These are phyloP conservation scores for Atta cephalotes DNA, from an alignment of 1,140 invertebrate genomes.

Conservation along the genomic window DNA sequence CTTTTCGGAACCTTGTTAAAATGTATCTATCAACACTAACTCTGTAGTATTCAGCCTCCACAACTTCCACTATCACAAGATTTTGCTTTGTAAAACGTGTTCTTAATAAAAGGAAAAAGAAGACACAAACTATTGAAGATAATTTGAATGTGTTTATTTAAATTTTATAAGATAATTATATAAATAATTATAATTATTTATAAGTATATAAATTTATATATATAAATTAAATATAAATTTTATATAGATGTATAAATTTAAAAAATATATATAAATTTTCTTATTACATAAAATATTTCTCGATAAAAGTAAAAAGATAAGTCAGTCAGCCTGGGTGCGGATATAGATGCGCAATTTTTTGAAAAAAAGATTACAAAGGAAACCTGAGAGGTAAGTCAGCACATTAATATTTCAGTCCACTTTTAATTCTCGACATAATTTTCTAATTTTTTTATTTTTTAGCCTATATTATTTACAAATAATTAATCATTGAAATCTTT, in stretches of 20 bases:
- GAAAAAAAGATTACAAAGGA: neutral
- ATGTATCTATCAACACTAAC: conserved; percentile 66
- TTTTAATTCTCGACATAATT: neutral
- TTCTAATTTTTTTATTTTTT: neutral
- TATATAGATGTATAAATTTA: too few species aligned
- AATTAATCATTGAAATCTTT: neutral
- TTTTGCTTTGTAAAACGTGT: conserved; percentile 86
- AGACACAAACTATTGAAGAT: conserved; percentile 71
- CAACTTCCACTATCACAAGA: conserved; percentile 77
- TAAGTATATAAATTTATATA: too few species aligned
- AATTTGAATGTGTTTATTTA: conserved; percentile 36
- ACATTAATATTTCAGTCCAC: neutral
- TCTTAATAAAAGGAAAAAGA: conserved; percentile 83
- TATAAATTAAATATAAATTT: too few species aligned
- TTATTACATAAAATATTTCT: neutral
- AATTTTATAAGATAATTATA: neutral
- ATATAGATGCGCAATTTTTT: neutral
- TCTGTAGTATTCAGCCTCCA: conserved; percentile 73
- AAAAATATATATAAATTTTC: neutral
- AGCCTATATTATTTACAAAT: neutral
- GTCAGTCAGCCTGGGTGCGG: neutral
- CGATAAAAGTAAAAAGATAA: neutral
- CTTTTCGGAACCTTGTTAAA: conserved; percentile 67
- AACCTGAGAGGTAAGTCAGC: neutral
- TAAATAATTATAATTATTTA: neutral